Percentiles rank a stretch among this genome's conserved stretches.
Conservation (phyloP, 2,797 vertebrate species). For the Malurus splendens region DNA sequence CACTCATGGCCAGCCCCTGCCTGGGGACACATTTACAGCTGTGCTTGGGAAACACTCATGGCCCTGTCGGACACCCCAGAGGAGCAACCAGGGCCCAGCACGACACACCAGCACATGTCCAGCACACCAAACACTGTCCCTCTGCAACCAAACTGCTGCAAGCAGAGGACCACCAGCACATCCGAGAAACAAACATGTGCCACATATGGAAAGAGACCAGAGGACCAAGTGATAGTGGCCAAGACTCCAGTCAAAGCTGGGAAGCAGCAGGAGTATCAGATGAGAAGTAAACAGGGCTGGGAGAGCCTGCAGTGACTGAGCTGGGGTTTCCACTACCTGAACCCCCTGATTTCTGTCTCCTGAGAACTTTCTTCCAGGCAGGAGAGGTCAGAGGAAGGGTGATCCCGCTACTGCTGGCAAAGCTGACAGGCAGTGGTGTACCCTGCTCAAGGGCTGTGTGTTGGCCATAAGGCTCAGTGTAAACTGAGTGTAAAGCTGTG, state of each 20-base stretch:
- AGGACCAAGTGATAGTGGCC: neutral
- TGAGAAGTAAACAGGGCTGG: neutral
- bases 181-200: neutral
- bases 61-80: neutral
- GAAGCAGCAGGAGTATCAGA: neutral
- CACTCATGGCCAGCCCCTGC: neutral
- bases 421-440: neutral
- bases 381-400: neutral
- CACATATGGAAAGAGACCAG: neutral
- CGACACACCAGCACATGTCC: neutral
- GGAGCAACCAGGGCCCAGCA: neutral
- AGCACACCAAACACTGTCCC: rapidly evolving
- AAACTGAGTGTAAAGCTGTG: neutral
- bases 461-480: neutral
- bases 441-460: neutral
- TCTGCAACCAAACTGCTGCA: too few relatives aligned
- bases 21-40: rapidly evolving
- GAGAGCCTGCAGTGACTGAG: neutral
- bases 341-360: rapidly evolving
- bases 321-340: neutral
- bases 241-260: neutral
- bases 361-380: neutral
- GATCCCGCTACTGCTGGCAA: neutral
- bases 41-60: neutral
- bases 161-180: rapidly evolving